Percentiles rank a stretch among this genome's conserved stretches.
These are phyloP conservation scores for Torymus auratus DNA, from an alignment of 2,888 invertebrate species.

Conservation along the genomic window DNA sequence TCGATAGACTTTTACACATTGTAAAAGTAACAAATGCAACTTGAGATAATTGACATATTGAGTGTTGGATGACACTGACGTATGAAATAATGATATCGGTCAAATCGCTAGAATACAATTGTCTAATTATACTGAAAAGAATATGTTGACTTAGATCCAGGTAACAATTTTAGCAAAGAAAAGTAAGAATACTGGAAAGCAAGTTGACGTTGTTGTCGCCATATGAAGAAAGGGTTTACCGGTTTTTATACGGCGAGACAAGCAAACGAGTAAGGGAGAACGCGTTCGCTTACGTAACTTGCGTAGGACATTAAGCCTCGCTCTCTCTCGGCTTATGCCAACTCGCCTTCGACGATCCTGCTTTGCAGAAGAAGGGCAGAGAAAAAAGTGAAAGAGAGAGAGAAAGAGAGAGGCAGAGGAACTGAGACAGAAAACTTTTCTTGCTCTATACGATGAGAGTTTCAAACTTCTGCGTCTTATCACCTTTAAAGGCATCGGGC, in stretches of 20 bases:
- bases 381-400: neutral
- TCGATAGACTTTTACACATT: too few species aligned
- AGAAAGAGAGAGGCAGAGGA: neutral
- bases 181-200: too few species aligned
- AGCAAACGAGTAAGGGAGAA: neutral
- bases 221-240: neutral
- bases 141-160: too few species aligned
- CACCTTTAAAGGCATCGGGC: conserved; percentile 12
- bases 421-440: neutral
- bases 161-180: too few species aligned
- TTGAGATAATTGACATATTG: too few species aligned
- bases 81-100: too few species aligned
- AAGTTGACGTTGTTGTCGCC: neutral
- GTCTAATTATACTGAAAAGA: too few species aligned
- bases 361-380: neutral
- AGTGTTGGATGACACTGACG: too few species aligned
- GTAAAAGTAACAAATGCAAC: too few species aligned
- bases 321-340: conserved; percentile 21
- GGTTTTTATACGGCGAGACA: neutral
- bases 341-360: conserved; percentile 17
- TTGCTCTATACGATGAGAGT: conserved; percentile 1
- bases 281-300: conserved; percentile 33
- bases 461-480: conserved; percentile 35
- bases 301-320: conserved; percentile 11
- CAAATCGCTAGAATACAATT: too few species aligned